Evolutionary conservation across 2,888 invertebrate species (phyloP), one percentile per base, ranked within the genome.

Genomic region (Romanomermis culicivorax): DNA sequence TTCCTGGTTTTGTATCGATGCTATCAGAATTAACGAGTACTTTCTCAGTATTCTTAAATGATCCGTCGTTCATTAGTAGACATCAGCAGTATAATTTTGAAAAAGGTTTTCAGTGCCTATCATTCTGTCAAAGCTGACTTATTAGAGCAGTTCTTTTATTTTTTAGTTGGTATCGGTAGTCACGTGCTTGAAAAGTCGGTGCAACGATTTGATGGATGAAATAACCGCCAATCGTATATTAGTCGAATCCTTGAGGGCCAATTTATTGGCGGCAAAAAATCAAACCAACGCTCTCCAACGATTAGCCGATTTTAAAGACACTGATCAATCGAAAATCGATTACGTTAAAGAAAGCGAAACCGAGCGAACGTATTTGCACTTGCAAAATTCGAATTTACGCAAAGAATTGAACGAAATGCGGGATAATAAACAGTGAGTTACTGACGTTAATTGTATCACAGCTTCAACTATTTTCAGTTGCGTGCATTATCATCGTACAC

Each of bases 201-300:
- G 62, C 51, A 61, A 58, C 42, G 64, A 64, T 45, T 52, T 64
- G 50, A 59, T 60, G 2, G 65, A 65, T 45, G 60, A 62, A 30
- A 58, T 65, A 23, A 52, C 60, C n/a, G 64, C 62, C 29, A 52
- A 62, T 17, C 60, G 63, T 51, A 59, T 62, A 53, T 60, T 64
- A 43, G 60, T 64, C 29, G 58, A 58, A 29, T 58, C 60, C 3
- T 51, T 64, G 25, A 58, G 62, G 53, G 56, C 52, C 2, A 61
- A 60, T 27, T 56, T 65, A n/a, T 29, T 63, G n/a, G 55, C 62
- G 2, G 58, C 63, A 4, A 62, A 64, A 42, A 60, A 61, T 29
- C 62, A 64, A 55, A 55, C 61, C n/a, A 63, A 63, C 26, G 59
- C 63, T 11, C 30, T 64, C 64, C 64, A 56, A 54, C 59, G 54